A percentile compares a stretch with the other conserved stretches of the same genome.
These are phyloP conservation scores for Torymus texanus DNA, from an alignment of 2,888 invertebrate genomes.

Conservation along the genomic window DNA sequence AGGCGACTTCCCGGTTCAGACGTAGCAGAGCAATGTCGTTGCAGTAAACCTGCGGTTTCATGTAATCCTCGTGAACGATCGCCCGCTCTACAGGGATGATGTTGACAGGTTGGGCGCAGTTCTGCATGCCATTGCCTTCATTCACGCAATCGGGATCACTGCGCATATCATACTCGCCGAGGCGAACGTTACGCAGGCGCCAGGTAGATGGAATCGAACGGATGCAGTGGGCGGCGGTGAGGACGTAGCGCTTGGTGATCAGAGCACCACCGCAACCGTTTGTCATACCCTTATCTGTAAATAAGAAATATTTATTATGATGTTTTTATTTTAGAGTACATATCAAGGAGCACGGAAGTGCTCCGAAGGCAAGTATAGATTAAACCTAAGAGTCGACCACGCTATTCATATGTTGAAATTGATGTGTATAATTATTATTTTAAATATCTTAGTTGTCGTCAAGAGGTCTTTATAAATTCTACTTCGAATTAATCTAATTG, in stretches of 20 bases:
- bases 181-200: slow-evolving; percentile 80
- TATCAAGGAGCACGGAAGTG: too few relatives aligned
- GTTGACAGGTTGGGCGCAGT: slow-evolving; percentile 79
- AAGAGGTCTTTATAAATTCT: too few relatives aligned
- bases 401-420: too few relatives aligned
- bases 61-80: slow-evolving; percentile 82
- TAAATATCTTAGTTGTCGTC: too few relatives aligned
- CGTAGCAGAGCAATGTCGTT: slow-evolving; percentile 86
- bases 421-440: too few relatives aligned
- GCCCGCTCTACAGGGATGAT: slow-evolving; percentile 80
- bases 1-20: slow-evolving; percentile 76
- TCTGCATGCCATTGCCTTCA: slow-evolving; percentile 46
- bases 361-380: too few relatives aligned
- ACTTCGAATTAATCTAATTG: too few relatives aligned
- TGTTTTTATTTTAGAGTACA: too few relatives aligned
- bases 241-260: slow-evolving; percentile 81
- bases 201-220: slow-evolving; percentile 80
- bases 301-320: neutral
- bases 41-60: slow-evolving; percentile 76
- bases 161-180: slow-evolving; percentile 82
- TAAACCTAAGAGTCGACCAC: too few relatives aligned
- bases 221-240: slow-evolving; percentile 87
- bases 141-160: slow-evolving; percentile 78
- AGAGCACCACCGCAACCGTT: slow-evolving; percentile 86
- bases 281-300: slow-evolving; percentile 78